A percentile compares a stretch with the other conserved stretches of the same genome.
Conservation (phyloP, 2,797 vertebrate genomes). For the Poeciliopsis infans region DNA sequence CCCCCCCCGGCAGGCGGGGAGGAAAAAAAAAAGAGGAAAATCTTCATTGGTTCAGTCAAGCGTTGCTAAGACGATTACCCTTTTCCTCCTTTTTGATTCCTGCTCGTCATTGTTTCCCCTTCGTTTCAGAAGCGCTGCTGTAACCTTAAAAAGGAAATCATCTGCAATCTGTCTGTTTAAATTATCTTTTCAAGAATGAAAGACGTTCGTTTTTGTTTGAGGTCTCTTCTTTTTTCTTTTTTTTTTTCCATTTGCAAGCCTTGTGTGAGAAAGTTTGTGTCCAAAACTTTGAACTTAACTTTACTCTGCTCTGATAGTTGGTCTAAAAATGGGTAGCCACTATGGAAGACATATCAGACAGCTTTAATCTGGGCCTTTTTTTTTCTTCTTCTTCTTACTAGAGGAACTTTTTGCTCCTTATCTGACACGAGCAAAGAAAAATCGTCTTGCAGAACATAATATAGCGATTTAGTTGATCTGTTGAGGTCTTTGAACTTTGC, state of each 20-base stretch:
- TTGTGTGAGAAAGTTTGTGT: slow-evolving; percentile 9
- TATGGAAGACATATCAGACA: slow-evolving; percentile 9
- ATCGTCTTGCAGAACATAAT: slow-evolving; percentile 33
- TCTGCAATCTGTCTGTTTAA: slow-evolving; percentile 54
- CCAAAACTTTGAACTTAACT: slow-evolving; percentile 31
- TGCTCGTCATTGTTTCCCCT: slow-evolving; percentile 29
- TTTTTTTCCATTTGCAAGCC: background rate
- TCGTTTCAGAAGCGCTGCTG: slow-evolving; percentile 16
- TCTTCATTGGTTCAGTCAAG: slow-evolving; percentile 23
- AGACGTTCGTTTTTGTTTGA: slow-evolving; percentile 41
- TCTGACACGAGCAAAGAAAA: slow-evolving; percentile 29
- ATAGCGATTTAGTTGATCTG: slow-evolving; percentile 47
- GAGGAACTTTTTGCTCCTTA: slow-evolving; percentile 24
- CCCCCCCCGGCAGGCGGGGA: slow-evolving; percentile 9
- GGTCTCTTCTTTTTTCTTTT: slow-evolving; percentile 18
- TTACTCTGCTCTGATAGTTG: slow-evolving; percentile 28
- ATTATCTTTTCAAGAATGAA: slow-evolving; percentile 32
- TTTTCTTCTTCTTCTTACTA: slow-evolving; percentile 8
- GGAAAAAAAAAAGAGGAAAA: slow-evolving; percentile 9
- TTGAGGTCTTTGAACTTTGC: slow-evolving; percentile 38
- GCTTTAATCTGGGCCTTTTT: slow-evolving; percentile 39
- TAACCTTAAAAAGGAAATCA: slow-evolving; percentile 33
- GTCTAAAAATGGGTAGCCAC: slow-evolving; percentile 27
- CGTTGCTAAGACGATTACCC: slow-evolving; percentile 37
- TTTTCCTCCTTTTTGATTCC: slow-evolving; percentile 21